Percentiles rank a stretch among this genome's conserved stretches.
Conservation (phyloP, 1,140 invertebrate genomes). For the Adelges cooleyi region DNA sequence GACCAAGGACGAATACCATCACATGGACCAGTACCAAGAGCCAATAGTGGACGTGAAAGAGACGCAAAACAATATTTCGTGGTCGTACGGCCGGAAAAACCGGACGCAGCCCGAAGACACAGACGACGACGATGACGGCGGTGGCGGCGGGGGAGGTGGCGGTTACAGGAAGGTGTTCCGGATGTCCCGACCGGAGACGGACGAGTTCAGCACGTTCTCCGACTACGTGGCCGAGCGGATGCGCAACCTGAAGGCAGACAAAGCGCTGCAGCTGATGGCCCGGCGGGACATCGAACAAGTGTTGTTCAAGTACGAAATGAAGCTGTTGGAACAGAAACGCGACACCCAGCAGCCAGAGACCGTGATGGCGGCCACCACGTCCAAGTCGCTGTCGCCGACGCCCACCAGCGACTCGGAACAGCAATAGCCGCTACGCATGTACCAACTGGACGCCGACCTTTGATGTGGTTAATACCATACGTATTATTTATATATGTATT, state of each 20-base stretch:
- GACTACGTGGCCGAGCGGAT: slow-evolving; percentile 15
- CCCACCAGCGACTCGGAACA: no score
- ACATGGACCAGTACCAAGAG: background rate
- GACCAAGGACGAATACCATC: background rate
- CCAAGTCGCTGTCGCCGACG: no score
- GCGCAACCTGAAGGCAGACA: slow-evolving; percentile 10
- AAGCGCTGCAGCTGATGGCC: slow-evolving; percentile 6
- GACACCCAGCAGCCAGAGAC: background rate
- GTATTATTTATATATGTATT: no score
- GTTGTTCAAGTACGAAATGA: slow-evolving; percentile 22
- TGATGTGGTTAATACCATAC: no score
- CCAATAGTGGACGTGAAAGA: slow-evolving; percentile 12
- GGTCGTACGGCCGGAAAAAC: background rate
- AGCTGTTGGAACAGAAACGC: slow-evolving; percentile 6
- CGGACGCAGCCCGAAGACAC: background rate
- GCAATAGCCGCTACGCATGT: no score
- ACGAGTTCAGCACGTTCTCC: slow-evolving; percentile 8
- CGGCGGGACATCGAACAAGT: slow-evolving; percentile 19
- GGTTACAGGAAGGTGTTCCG: background rate
- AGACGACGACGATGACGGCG: background rate
- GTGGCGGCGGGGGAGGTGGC: background rate
- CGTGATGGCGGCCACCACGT: no score
- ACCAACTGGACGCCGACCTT: no score
- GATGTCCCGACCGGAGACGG: background rate
- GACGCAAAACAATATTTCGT: background rate